Evolutionary conservation across 92 coral and sea anemone species (phyloP).

Genomic region (Heteractis magnifica): DNA sequence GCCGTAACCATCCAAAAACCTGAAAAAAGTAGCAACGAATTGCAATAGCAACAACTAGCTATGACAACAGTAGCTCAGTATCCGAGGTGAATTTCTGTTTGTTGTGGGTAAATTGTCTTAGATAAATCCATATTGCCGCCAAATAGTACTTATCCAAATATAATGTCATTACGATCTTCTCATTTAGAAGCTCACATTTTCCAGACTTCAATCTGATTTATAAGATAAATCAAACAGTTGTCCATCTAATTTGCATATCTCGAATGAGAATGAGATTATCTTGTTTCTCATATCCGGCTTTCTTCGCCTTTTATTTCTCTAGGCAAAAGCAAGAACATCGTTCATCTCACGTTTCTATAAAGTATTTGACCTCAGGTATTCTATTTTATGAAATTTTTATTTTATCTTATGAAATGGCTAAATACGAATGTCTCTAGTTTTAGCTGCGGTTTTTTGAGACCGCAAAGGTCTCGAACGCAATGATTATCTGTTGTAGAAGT

Average conservation of each 20-base stretch:
- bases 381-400: too few relatives aligned
- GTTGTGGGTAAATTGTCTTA: background rate
- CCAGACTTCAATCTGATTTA: background rate
- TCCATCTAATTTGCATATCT: background rate
- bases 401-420: background rate
- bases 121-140: background rate
- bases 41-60: too few relatives aligned
- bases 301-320: background rate
- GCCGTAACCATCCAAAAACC: background rate
- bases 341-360: background rate
- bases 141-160: background rate
- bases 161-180: background rate
- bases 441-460: background rate
- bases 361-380: background rate
- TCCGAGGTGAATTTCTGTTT: background rate
- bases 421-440: background rate
- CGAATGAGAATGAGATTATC: background rate
- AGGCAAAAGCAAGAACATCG: background rate
- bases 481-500: background rate
- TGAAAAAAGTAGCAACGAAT: too few relatives aligned
- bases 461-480: background rate
- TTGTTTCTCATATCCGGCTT: background rate
- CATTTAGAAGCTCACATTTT: background rate
- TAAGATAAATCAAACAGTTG: background rate
- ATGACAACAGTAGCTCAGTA: too few relatives aligned